Evolutionary conservation across 2,888 invertebrate genomes (phyloP).

Genomic region (Eupithecia centaureata): DNA sequence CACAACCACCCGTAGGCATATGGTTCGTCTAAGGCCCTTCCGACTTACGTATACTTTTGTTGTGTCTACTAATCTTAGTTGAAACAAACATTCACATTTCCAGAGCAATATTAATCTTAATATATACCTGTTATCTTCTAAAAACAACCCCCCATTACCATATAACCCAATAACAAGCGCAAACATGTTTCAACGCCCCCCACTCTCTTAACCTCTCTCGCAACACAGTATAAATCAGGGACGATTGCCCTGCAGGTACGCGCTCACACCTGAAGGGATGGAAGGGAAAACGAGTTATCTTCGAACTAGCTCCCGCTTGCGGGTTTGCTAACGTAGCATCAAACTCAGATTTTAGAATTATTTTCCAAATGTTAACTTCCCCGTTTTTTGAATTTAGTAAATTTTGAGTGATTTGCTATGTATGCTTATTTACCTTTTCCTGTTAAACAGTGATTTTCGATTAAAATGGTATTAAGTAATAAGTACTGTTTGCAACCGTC

Average conservation of each 20-base stretch:
- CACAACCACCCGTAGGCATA: too few species aligned
- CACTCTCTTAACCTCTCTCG: slow-evolving; percentile 24
- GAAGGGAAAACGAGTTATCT: neutral
- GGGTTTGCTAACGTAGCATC: neutral
- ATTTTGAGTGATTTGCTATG: too few species aligned
- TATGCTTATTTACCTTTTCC: too few species aligned
- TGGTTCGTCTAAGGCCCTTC: too few species aligned
- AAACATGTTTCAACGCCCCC: slow-evolving; percentile 20
- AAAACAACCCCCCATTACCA: slow-evolving; percentile 2
- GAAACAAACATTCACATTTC: slow-evolving; percentile 2
- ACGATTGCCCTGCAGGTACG: slow-evolving; percentile 28
- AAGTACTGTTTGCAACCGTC: too few species aligned
- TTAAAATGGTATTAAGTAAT: too few species aligned
- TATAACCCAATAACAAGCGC: slow-evolving; percentile 24
- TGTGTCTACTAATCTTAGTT: neutral
- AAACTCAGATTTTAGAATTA: too few species aligned
- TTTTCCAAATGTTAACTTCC: too few species aligned
- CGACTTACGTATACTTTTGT: too few species aligned
- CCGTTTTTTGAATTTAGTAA: too few species aligned
- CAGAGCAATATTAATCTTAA: neutral
- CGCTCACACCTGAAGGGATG: slow-evolving; percentile 1
- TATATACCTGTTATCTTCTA: slow-evolving; percentile 9
- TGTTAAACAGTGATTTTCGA: too few species aligned
- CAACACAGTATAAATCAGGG: slow-evolving; percentile 44
- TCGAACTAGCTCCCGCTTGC: neutral